A percentile compares a stretch with the other conserved stretches of the same genome.
These are phyloP conservation scores for Buathra laborator DNA, from an alignment of 2,888 invertebrate genomes.

Conservation along the genomic window DNA sequence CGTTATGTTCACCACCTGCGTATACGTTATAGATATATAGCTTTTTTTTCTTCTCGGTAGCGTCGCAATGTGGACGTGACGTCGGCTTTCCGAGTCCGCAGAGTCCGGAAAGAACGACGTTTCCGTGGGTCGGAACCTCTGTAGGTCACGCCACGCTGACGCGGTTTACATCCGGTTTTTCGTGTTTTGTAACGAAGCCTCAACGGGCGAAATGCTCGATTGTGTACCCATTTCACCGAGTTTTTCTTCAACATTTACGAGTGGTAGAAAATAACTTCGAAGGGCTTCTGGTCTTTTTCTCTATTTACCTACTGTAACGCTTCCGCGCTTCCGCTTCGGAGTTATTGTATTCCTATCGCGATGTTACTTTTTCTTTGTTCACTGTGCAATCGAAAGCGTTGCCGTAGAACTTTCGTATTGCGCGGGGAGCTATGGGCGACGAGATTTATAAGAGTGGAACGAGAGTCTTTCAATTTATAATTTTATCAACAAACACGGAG, in stretches of 20 bases:
- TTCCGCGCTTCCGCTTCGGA: background rate
- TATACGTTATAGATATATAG: background rate
- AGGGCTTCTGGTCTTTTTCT: background rate
- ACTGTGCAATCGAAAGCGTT: conserved; percentile 40
- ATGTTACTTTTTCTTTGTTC: background rate
- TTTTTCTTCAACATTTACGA: conserved; percentile 6
- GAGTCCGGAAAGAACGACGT: conserved; percentile 70
- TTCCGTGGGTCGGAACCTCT: conserved; percentile 66
- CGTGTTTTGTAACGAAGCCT: conserved; percentile 54
- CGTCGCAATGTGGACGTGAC: conserved; percentile 41
- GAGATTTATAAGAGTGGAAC: conserved; percentile 5
- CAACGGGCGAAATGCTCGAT: conserved; percentile 39
- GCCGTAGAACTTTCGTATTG: background rate
- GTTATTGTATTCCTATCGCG: conserved; percentile 11
- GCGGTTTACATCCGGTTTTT: conserved; percentile 72
- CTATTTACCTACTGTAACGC: conserved; percentile 1
- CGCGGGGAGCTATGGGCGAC: background rate
- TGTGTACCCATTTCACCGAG: conserved; percentile 2
- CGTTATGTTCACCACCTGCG: conserved; percentile 26
- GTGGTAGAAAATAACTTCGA: background rate
- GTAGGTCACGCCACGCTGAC: conserved; percentile 70
- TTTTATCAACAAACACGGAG: conserved; percentile 19
- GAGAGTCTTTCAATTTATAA: conserved; percentile 54
- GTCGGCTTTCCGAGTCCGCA: conserved; percentile 20
- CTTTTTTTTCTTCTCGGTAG: background rate